phyloP scores from a whole-genome alignment of 2,797 vertebrate species.

The Alcedo atthis region DNA sequence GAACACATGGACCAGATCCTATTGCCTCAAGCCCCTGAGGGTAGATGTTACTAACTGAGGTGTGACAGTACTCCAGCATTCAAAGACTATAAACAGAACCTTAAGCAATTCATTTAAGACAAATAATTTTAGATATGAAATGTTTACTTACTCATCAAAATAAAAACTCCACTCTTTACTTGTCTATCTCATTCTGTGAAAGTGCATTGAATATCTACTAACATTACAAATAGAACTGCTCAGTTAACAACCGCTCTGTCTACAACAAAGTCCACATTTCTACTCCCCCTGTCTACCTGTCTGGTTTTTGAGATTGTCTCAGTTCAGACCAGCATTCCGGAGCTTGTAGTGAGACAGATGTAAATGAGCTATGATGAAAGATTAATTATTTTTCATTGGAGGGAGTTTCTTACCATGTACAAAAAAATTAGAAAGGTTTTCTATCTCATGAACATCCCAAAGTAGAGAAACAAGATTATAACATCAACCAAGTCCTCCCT shows the following conservation, averaged over 20 bases:
- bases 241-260: constrained; percentile 9
- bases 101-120: constrained; percentile 41
- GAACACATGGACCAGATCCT: neutral
- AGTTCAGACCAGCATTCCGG: constrained; percentile 55
- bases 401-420: neutral
- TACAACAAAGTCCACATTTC: constrained; percentile 43
- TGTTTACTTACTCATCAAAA: neutral
- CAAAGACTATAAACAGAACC: constrained; percentile 24
- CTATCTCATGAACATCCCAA: neutral
- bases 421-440: neutral
- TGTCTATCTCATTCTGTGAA: constrained; percentile 40
- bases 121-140: constrained; percentile 32
- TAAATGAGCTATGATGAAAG: constrained; percentile 60
- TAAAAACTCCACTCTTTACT: constrained; percentile 30
- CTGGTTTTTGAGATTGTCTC: constrained; percentile 50
- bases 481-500: neutral
- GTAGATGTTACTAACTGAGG: neutral
- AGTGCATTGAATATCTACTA: constrained; percentile 40
- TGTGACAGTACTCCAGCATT: neutral
- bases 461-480: neutral
- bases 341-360: constrained; percentile 35
- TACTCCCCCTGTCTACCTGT: constrained; percentile 40
- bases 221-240: constrained; percentile 37
- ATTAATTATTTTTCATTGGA: constrained; percentile 51
- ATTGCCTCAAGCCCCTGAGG: neutral